Evolutionary conservation across 2,113 vertebrate genomes (phyloP).

Genomic region (Haplochromis burtoni): DNA sequence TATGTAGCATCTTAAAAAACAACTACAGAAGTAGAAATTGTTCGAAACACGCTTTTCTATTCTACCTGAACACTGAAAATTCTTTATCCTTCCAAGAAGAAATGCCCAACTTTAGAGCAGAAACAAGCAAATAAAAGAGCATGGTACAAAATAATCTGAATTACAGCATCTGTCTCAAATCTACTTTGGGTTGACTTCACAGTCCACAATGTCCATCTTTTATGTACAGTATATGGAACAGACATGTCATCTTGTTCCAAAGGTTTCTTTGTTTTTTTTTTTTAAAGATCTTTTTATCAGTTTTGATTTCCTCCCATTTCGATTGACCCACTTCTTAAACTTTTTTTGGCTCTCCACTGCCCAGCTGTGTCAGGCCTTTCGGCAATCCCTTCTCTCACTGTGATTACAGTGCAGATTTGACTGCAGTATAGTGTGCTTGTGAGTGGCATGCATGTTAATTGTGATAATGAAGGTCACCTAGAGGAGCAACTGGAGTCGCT

Average conservation of each 20-base stretch:
- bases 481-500: conserved; percentile 59
- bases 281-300: background rate
- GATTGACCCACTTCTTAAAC: background rate
- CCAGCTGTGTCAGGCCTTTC: background rate
- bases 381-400: background rate
- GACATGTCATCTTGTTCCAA: background rate
- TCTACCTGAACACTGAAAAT: background rate
- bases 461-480: conserved; percentile 70
- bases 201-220: background rate
- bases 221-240: background rate
- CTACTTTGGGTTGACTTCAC: background rate
- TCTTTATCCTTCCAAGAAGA: background rate
- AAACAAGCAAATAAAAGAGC: background rate
- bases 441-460: conserved; percentile 69
- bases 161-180: background rate
- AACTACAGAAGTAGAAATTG: background rate
- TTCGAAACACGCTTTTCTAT: background rate
- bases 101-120: background rate
- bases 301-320: background rate
- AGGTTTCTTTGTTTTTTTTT: background rate
- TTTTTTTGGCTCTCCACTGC: background rate
- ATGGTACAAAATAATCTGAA: background rate
- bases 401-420: background rate
- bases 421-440: conserved; percentile 1
- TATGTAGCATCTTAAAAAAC: background rate